A percentile compares a stretch with the other conserved stretches of the same genome.
phyloP scores from a whole-genome alignment of 2,113 vertebrate species.

The Vimba vimba region DNA sequence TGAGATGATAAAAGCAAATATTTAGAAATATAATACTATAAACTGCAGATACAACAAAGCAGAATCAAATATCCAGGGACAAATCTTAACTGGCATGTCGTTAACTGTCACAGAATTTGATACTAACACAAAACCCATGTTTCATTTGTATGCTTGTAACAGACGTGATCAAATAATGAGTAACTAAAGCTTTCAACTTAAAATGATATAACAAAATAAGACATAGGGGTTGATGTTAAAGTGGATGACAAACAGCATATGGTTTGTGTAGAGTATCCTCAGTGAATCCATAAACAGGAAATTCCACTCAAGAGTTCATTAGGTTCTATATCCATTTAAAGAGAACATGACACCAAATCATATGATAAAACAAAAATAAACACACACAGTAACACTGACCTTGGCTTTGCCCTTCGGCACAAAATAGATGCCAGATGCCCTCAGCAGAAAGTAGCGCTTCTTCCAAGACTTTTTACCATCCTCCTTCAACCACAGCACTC shows the following conservation, averaged over 20 bases:
- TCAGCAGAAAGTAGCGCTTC: conserved; percentile 95
- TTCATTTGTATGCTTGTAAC: background rate
- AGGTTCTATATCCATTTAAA: conserved; percentile 39
- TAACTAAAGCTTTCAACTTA: background rate
- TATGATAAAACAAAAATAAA: conserved; percentile 7
- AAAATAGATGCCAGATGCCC: conserved; percentile 97
- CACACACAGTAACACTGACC: conserved; percentile 71
- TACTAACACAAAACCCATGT: background rate
- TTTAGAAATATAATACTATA: background rate
- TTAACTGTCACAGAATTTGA: background rate
- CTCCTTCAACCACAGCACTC: conserved; percentile 95
- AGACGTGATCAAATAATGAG: background rate
- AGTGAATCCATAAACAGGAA: conserved; percentile 68
- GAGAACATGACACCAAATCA: conserved; percentile 7
- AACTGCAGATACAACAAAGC: background rate
- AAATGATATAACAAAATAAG: background rate
- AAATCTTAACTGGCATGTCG: background rate
- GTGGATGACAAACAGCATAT: conserved; percentile 43
- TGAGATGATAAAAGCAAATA: background rate
- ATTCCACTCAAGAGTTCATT: conserved; percentile 58
- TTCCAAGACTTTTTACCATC: conserved; percentile 75
- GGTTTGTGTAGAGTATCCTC: conserved; percentile 37
- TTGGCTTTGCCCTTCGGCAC: conserved; percentile 98
- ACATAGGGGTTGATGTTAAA: background rate
- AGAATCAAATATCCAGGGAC: background rate